Base-by-base conservation (phyloP, 2,113 vertebrate species). In the Cyprinus carpio region DNA sequence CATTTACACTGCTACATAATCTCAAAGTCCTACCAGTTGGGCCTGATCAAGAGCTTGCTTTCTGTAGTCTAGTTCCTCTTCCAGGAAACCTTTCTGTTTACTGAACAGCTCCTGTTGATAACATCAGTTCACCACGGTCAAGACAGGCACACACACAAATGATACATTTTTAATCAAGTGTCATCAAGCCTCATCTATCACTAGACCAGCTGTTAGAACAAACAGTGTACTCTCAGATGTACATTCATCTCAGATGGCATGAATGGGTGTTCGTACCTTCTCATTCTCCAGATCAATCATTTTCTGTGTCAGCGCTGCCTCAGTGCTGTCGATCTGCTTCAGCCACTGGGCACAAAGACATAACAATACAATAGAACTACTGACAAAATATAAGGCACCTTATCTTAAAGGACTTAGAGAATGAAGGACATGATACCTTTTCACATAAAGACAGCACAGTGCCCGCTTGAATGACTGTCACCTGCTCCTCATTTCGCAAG, bases 221-320 rank as follows among this genome's bases (percentile, higher is more conserved):
- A 31, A 62, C 6, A 27, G 34, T 40, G 69, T 2, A 25, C 20
- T n/a, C n/a, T n/a, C n/a, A n/a, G n/a, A n/a, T n/a, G n/a, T 13
- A 43, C 23, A 74, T 64, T 72, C 6, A 76, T 62, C 20, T 18
- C 31, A 67, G 15, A 88, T 18, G 0, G 1, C 7, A 87, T 60
- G 23, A 72, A 40, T 13, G 20, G 31, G 15, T 62, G 2, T 81
- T 83, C 89, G 94, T 90, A 99, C 98, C 96, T 99, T 99, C 82
- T 99, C 98, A 85, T 97, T 98, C 93, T 99, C 98, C 91, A 99
- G 93, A 88, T 99, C 97, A 13, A 98, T 94, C 98, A 99, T 99
- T 94, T 98, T 99, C 94, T 98, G 98, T 4, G 97, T 97, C 49
- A 99, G 94, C 0, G 97, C 98, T 0, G 96, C 95, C 91, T 99